Evolutionary conservation across 2,113 vertebrate genomes (phyloP), one percentile per base, ranked within the genome.

Genomic region (Xyliphius kryptos): DNA sequence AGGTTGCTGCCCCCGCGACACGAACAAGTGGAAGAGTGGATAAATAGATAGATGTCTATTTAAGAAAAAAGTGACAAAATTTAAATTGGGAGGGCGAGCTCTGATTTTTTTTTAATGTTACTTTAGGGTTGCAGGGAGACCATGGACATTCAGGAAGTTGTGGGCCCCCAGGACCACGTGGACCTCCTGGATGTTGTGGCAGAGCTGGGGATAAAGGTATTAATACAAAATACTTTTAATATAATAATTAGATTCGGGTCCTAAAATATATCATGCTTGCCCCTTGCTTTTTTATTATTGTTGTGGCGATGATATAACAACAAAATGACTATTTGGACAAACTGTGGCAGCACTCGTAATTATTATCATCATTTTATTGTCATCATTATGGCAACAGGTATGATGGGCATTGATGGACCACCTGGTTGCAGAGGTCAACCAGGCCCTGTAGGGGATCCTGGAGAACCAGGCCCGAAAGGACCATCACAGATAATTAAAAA

Each of bases 101-200:
- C 38, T 6, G 38, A 5, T 43, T 59, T 49, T 8, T 7, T 20
- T 5, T 52, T 21, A 5, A n/a, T 65, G 54, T 47, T 14, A 46
- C n/a, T 13, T 53, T 1, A 86, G 85, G 85, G 6, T 1, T 26
- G 8, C 63, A 57, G 61, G 85, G 85, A 12, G 46, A 76, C 9
- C 1, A 10, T 1, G 84, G 85, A 1, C 63, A 9, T 49, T 14
- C 65, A 6, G 85, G 85, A 21, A 20, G 2, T 11, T 1, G 0
- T n/a, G 85, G 85, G 1, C 50, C 1, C 54, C 73, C 70, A 43
- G 85, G 84, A 12, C 5, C 11, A 36, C 60, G 61, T 59, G 85
- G 84, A 61, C 54, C 59, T 54, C 61, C 68, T 60, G 85, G 84
- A 60, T 51, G 43, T 6, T 6, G 12, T 5, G 85, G 26, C 26